A percentile compares a stretch with the other conserved stretches of the same genome.
These are phyloP conservation scores for Papilio protenor DNA, from an alignment of 2,888 invertebrate species.

Conservation along the genomic window DNA sequence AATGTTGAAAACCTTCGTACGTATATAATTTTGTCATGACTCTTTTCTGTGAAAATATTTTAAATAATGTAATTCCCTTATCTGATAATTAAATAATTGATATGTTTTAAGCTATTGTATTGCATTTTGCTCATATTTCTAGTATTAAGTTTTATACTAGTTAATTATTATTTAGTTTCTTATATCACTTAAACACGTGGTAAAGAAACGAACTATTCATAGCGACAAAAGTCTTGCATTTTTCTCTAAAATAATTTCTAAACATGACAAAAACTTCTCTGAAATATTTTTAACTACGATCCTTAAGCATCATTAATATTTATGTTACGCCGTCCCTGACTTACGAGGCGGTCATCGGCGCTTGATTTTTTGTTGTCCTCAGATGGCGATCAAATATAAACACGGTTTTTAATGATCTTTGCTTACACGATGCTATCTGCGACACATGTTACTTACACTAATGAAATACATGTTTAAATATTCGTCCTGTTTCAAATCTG, in stretches of 20 bases:
- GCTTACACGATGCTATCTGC: slow-evolving; percentile 68
- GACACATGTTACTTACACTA: slow-evolving; percentile 77
- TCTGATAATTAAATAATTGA: neutral
- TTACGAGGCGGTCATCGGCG: slow-evolving; percentile 36
- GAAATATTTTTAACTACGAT: slow-evolving; percentile 22
- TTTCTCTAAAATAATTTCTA: slow-evolving; percentile 9
- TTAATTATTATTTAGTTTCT: too few species aligned
- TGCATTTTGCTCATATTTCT: neutral
- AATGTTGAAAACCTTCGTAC: neutral
- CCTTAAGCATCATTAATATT: slow-evolving; percentile 37
- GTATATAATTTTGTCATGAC: neutral
- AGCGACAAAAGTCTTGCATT: neutral
- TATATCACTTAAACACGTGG: neutral
- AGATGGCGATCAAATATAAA: slow-evolving; percentile 57
- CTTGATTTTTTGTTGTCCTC: slow-evolving; percentile 26
- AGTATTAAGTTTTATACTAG: too few species aligned
- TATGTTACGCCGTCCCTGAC: slow-evolving; percentile 20
- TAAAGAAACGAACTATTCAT: neutral
- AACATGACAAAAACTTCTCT: slow-evolving; percentile 32
- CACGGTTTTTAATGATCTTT: slow-evolving; percentile 68
- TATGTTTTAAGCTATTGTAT: neutral
- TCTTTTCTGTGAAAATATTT: neutral
- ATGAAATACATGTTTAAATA: slow-evolving; percentile 63
- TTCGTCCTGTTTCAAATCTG: slow-evolving; percentile 26
- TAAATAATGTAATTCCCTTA: neutral